Base-by-base conservation (phyloP, 2,888 invertebrate genomes). In the Diadegma fenestrale region DNA sequence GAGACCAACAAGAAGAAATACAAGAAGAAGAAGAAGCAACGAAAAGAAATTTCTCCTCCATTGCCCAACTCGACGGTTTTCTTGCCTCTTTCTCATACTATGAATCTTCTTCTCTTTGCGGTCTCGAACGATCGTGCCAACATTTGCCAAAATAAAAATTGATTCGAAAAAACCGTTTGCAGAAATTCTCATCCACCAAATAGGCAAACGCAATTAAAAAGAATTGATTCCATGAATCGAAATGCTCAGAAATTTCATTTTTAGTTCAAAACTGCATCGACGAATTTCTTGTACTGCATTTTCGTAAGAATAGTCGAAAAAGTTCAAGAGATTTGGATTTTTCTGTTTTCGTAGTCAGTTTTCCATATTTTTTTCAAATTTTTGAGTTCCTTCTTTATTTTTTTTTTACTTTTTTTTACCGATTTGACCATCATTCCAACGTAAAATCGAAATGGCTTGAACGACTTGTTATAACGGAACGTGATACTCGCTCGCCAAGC, bases 1-100 rank as follows among this genome's bases (percentile, higher is more conserved):
- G 54, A 75, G 72, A 71, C 12, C 30, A 30, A 51, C 43, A 78
- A 61, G 77, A 78, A 69, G 69, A 66, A 45, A 61, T 76, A 77
- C 69, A 69, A 54, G 22, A 72, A 77, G 72, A 76, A 84, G 51
- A 80, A 80, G 45, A 80, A 76, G n/a, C n/a, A n/a, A 80, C 41
- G 71, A 71, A 79, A n/a, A 82, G 64, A 76, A 79, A 83, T 75
- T 85, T 82, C 79, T 82, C 73, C 64, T 58, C 73, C 82, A 64
- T 71, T 80, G 79, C 64, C 69, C 64, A 54, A 58, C 51, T 54
- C 73, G 61, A 77, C 58, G 66, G 43, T 48, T 37, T 48, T 72
- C 80, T 73, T 73, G 63, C 71, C 71, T 79, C 73, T 71, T 72
- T 66, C 75, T 79, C 75, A 64, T n/a, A n/a, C 61, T 48, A 14